These are phyloP conservation scores for Ormyrus labotus DNA, from an alignment of 2,888 invertebrate genomes.

Conservation along the genomic window DNA sequence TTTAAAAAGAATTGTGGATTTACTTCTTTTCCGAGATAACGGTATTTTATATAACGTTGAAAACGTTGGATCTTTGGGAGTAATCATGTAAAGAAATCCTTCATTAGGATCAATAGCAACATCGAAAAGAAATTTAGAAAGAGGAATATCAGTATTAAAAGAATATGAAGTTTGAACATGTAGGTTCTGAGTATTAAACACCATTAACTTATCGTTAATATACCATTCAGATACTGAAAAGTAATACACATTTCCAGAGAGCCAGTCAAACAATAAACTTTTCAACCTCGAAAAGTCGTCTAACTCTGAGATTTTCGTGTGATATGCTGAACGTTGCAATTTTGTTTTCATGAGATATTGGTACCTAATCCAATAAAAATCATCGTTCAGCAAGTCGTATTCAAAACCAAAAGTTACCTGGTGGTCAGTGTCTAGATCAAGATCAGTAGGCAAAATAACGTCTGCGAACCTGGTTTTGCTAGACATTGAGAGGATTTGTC, in stretches of 20 bases:
- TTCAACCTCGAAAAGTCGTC: too few species aligned
- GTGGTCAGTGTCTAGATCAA: neutral
- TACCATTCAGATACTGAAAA: neutral
- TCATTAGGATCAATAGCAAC: too few species aligned
- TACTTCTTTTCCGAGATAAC: too few species aligned
- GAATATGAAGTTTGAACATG: too few species aligned
- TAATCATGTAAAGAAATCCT: too few species aligned
- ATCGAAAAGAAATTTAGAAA: too few species aligned
- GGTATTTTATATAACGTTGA: too few species aligned
- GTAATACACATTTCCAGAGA: slow-evolving; percentile 28
- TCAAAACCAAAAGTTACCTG: slow-evolving; percentile 18
- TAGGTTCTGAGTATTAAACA: too few species aligned
- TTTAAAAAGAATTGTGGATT: too few species aligned
- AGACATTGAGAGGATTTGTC: neutral
- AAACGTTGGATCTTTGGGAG: too few species aligned
- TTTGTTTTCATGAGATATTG: neutral
- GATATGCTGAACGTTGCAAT: neutral
- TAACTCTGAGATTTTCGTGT: neutral
- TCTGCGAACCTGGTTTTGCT: neutral
- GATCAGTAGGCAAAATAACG: too few species aligned
- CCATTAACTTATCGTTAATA: neutral
- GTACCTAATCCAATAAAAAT: slow-evolving; percentile 1
- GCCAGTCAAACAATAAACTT: slow-evolving; percentile 17
- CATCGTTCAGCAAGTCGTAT: slow-evolving; percentile 18
- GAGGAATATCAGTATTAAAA: too few species aligned